A percentile compares a stretch with the other conserved stretches of the same genome.
Conservation (phyloP, 1,140 invertebrate species). For the Drosophila takahashii region DNA sequence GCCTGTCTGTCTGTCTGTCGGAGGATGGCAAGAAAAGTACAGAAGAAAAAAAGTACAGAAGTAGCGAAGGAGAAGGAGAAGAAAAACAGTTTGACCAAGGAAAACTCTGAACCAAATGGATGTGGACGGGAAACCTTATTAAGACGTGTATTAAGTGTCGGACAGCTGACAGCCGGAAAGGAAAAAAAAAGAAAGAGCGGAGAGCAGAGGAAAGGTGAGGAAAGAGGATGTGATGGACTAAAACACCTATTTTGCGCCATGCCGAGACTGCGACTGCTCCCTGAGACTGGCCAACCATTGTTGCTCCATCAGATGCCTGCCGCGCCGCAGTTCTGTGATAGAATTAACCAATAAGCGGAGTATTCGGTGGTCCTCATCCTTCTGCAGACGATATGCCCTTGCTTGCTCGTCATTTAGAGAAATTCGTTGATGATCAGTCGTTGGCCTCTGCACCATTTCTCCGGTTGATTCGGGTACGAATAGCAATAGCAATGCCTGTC, state of each 20-base stretch:
- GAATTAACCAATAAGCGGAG: not conserved
- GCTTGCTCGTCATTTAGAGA: not conserved
- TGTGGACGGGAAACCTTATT: conserved; percentile 18
- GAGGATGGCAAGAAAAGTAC: conserved; percentile 1
- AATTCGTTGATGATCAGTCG: no score
- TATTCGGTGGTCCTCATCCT: not conserved
- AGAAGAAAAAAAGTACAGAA: no score
- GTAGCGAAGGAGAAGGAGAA: not conserved
- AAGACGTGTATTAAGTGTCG: conserved; percentile 16
- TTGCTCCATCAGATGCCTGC: not conserved
- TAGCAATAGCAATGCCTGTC: not conserved
- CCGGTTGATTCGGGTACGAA: not conserved
- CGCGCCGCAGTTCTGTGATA: not conserved
- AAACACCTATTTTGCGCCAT: not conserved
- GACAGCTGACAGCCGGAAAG: conserved; percentile 14
- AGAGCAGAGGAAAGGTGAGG: not conserved
- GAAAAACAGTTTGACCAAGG: conserved; percentile 12
- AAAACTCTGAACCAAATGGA: conserved; percentile 1
- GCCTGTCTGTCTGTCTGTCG: not conserved
- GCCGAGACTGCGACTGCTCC: not conserved
- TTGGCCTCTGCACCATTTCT: not conserved
- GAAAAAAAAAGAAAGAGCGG: not conserved
- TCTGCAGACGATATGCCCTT: not conserved
- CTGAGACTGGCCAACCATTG: not conserved
- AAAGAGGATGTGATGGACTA: not conserved